Percentiles rank a stretch among this genome's conserved stretches.
phyloP scores from a whole-genome alignment of 2,113 vertebrate species.

The Corydoras maculifer region DNA sequence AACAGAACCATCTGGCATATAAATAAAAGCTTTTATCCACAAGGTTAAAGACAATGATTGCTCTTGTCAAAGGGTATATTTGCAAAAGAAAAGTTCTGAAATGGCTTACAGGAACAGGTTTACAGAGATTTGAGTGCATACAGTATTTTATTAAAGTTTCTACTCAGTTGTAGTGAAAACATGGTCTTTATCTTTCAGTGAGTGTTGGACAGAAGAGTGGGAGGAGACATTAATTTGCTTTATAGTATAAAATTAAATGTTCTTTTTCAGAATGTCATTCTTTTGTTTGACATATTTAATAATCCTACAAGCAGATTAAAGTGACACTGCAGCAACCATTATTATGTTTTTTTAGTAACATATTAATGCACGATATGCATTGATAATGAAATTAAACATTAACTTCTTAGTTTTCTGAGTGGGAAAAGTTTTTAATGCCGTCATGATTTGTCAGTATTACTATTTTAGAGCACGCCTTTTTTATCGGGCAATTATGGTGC shows the following conservation, averaged over 20 bases:
- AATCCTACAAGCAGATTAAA: too few relatives aligned
- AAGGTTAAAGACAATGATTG: slow-evolving; percentile 27
- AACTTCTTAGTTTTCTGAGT: background rate
- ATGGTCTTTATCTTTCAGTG: slow-evolving; percentile 12
- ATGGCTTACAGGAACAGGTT: background rate
- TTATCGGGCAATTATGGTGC: background rate
- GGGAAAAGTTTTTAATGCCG: too few relatives aligned
- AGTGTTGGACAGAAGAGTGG: slow-evolving; percentile 8
- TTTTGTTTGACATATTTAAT: too few relatives aligned
- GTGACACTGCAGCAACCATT: too few relatives aligned
- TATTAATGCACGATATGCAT: background rate
- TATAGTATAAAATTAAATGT: background rate
- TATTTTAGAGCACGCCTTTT: background rate
- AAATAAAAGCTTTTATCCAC: slow-evolving; percentile 43
- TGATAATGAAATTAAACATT: too few relatives aligned
- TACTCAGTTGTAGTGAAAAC: slow-evolving; percentile 6
- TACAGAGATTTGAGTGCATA: slow-evolving; percentile 14
- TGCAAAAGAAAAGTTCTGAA: slow-evolving; percentile 12
- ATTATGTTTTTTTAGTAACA: background rate
- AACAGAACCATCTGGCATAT: slow-evolving; percentile 38
- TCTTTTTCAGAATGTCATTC: too few relatives aligned
- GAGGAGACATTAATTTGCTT: slow-evolving; percentile 6
- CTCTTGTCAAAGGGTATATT: slow-evolving; percentile 3
- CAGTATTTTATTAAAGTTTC: slow-evolving; percentile 16
- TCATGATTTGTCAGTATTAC: too few relatives aligned